These are phyloP conservation scores for Oreotrochilus melanogaster DNA, from an alignment of 2,113 vertebrate species.

Conservation along the genomic window DNA sequence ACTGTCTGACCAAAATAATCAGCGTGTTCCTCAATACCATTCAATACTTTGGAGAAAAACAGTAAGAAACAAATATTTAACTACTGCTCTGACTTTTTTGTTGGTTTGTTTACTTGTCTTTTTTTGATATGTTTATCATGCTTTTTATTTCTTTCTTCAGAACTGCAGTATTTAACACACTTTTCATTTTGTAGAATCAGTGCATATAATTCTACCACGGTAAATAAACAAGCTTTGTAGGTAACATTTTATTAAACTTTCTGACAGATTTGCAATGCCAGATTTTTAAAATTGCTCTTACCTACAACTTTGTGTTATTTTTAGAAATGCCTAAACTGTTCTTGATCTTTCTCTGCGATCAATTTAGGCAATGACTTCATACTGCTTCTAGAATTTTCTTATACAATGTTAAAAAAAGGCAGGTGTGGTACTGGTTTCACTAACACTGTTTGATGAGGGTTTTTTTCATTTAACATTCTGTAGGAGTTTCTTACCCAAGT, in stretches of 20 bases:
- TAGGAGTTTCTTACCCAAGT: neutral
- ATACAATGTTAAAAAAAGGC: neutral
- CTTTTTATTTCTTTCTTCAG: neutral
- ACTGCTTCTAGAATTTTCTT: neutral
- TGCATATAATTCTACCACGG: neutral
- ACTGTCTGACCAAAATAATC: constrained; percentile 97
- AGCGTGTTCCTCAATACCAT: constrained; percentile 94
- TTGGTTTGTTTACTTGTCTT: neutral
- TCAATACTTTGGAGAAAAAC: constrained; percentile 97
- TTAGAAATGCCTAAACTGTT: neutral
- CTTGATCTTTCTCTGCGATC: neutral
- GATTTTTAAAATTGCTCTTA: neutral
- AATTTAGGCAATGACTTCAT: neutral
- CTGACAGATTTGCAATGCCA: neutral
- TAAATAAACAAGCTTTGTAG: neutral
- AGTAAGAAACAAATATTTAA: constrained; percentile 79
- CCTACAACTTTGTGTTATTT: neutral
- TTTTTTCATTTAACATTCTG: neutral
- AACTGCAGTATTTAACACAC: neutral
- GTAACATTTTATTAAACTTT: neutral
- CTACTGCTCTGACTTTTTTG: neutral
- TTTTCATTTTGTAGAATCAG: neutral
- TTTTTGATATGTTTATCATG: neutral
- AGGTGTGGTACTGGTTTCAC: neutral
- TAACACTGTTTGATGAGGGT: neutral